Percentiles rank a stretch among this genome's conserved stretches.
phyloP scores from a whole-genome alignment of 2,888 invertebrate species.

The Hypomecis punctinalis region DNA sequence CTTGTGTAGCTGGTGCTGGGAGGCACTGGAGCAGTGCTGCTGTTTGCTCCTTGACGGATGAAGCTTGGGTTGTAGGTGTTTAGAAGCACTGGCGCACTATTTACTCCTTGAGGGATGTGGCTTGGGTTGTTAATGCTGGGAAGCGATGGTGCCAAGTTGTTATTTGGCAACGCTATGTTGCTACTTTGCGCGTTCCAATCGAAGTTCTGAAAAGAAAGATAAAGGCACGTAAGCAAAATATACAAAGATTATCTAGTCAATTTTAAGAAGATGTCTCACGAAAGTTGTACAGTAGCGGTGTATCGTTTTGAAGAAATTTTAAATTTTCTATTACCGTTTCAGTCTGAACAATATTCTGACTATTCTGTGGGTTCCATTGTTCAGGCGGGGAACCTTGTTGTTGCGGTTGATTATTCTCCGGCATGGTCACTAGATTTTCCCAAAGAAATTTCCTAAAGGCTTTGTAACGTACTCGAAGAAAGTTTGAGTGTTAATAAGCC shows the following conservation, averaged over 20 bases:
- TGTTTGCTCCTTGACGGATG: no score
- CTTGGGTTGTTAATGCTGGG: no score
- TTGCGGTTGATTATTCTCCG: constrained; percentile 37
- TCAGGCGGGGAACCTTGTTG: constrained; percentile 38
- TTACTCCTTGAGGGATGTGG: no score
- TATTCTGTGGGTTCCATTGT: constrained; percentile 49
- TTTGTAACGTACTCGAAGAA: constrained; percentile 51
- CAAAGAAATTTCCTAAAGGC: not conserved
- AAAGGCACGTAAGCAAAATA: no score
- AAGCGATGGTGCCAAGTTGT: not conserved
- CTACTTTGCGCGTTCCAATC: constrained; percentile 45
- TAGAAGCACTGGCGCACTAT: no score
- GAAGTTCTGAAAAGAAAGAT: constrained; percentile 48
- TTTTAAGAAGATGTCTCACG: no score
- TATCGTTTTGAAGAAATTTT: no score
- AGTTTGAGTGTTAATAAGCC: constrained; percentile 53
- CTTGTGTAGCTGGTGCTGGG: constrained; percentile 5
- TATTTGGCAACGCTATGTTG: constrained; percentile 25
- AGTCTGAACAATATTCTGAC: constrained; percentile 35
- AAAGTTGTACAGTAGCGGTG: not conserved
- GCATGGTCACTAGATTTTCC: constrained; percentile 42
- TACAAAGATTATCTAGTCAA: no score
- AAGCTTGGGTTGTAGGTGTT: no score
- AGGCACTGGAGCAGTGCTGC: constrained; percentile 1
- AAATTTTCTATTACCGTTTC: constrained; percentile 48